Conservation (phyloP, 2,113 vertebrate genomes). For the Tenebrosternarchus preto region DNA sequence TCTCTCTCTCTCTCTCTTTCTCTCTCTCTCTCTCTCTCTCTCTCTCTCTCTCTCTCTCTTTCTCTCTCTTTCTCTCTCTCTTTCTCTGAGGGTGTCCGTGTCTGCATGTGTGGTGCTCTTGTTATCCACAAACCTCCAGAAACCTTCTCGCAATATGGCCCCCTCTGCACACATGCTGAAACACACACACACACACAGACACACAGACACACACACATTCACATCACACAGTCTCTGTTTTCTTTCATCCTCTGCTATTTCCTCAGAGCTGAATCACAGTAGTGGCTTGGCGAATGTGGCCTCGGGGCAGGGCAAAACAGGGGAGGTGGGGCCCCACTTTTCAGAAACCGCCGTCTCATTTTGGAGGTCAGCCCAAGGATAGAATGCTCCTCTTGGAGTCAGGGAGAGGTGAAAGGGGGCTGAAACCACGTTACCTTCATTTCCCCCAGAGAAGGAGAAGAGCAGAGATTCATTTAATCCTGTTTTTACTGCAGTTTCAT, state of each 20-base stretch:
- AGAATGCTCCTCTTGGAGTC: constrained; percentile 79
- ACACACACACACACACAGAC: constrained; percentile 20
- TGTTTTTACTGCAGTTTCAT: constrained; percentile 77
- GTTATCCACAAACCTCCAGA: constrained; percentile 38
- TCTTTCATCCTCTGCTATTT: constrained; percentile 62
- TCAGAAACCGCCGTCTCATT: constrained; percentile 74
- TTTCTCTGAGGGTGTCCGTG: constrained; percentile 26
- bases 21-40: too few species aligned
- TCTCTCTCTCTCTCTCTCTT: too few species aligned
- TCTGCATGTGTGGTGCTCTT: background rate
- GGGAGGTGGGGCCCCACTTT: constrained; percentile 61
- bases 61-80: constrained; percentile 34
- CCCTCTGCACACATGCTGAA: constrained; percentile 16
- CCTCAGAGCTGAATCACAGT: constrained; percentile 65
- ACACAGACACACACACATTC: constrained; percentile 39
- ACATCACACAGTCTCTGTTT: constrained; percentile 50
- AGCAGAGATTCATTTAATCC: constrained; percentile 81
- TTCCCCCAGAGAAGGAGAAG: constrained; percentile 62
- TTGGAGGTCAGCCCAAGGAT: constrained; percentile 79
- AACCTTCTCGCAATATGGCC: constrained; percentile 21
- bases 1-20: too few species aligned
- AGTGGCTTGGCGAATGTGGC: constrained; percentile 43
- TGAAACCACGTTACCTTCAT: constrained; percentile 79
- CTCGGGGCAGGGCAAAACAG: constrained; percentile 5
- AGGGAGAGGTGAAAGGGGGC: constrained; percentile 77